Evolutionary conservation across 2,113 vertebrate species (phyloP), one percentile per base, ranked within the genome.

Genomic region (Xiphophorus maculatus): DNA sequence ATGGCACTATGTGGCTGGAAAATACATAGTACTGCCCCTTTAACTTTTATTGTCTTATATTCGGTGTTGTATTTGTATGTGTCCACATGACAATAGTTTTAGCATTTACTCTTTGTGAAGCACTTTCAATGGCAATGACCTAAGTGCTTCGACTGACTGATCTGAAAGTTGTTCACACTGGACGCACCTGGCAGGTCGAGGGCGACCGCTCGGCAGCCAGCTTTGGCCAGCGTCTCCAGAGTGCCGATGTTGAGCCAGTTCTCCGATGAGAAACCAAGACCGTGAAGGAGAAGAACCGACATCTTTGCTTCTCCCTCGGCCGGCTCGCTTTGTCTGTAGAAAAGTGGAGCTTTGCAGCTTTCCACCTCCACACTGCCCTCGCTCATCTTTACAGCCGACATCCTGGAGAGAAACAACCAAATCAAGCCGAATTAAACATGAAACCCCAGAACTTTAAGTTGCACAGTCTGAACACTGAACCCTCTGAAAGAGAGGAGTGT

Each of bases 221-320:
- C 95, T n/a, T 93, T 91, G 0, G 96, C 97, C 83, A 99, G 86
- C 0, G 29, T 81, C 64, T 94, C 87, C 32, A 99, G 93, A 0
- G 98, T 97, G 62, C 91, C 94, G 78, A 97, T 93, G 5, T 84
- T 92, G 30, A 95, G 93, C 98, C 98, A 99, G 80, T 96, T 97
- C 75, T 97, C 93, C 0, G 98, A 99, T 33, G 97, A 97, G 94
- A 98, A 99, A 22, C 95, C 95, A 71, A 98, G 96, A 12, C 98
- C 98, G 0, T 99, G 98, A 78, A 99, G 92, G 61, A 99, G 93
- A 66, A 99, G 86, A 69, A 99, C 94, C 0, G 93, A 92, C 79
- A 96, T 89, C 33, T 28, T 89, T 0, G 81, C 87, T 0, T 79
- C 27, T 71, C 88, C 94, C 0, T 73, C 25, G 0, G 82, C 66